These are phyloP conservation scores for Sisor rabdophorus DNA, from an alignment of 2,113 vertebrate species.

Conservation along the genomic window DNA sequence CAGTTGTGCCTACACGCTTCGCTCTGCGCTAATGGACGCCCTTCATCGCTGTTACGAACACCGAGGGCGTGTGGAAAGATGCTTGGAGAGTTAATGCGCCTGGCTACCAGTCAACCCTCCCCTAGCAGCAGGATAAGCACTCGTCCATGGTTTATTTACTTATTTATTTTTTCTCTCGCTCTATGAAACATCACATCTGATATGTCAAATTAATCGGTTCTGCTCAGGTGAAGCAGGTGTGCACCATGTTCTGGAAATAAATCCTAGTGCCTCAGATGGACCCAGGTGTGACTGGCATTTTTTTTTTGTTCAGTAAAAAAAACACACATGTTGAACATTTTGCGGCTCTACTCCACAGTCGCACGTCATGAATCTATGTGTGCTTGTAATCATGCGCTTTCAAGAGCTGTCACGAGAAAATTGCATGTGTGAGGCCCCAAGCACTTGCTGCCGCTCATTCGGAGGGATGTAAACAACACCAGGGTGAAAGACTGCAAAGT, in stretches of 20 bases:
- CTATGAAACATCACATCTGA: slow-evolving; percentile 64
- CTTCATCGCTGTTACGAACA: slow-evolving; percentile 50
- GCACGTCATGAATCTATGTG: slow-evolving; percentile 5
- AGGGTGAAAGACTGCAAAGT: slow-evolving; percentile 34
- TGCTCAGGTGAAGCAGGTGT: slow-evolving; percentile 66
- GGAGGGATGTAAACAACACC: slow-evolving; percentile 43
- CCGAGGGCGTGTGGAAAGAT: slow-evolving; percentile 19
- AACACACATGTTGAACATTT: slow-evolving; percentile 20
- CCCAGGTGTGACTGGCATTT: slow-evolving; percentile 64
- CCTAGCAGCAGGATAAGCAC: slow-evolving; percentile 47
- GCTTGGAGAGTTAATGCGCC: slow-evolving; percentile 42
- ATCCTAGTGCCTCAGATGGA: slow-evolving; percentile 59
- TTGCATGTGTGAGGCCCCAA: slow-evolving; percentile 42
- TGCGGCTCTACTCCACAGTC: not conserved
- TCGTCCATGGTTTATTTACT: slow-evolving; percentile 49
- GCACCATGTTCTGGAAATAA: slow-evolving; percentile 61
- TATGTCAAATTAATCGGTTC: slow-evolving; percentile 72
- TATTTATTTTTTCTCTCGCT: slow-evolving; percentile 48
- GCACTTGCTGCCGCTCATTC: slow-evolving; percentile 35
- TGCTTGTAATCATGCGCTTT: slow-evolving; percentile 47
- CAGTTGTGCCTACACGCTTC: slow-evolving; percentile 48
- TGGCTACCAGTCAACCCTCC: slow-evolving; percentile 44
- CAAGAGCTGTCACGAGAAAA: slow-evolving; percentile 40
- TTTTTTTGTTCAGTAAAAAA: not conserved
- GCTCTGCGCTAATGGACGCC: slow-evolving; percentile 47